phyloP scores from a whole-genome alignment of 2,888 invertebrate species.

The Lasioglossum zephyrum region DNA sequence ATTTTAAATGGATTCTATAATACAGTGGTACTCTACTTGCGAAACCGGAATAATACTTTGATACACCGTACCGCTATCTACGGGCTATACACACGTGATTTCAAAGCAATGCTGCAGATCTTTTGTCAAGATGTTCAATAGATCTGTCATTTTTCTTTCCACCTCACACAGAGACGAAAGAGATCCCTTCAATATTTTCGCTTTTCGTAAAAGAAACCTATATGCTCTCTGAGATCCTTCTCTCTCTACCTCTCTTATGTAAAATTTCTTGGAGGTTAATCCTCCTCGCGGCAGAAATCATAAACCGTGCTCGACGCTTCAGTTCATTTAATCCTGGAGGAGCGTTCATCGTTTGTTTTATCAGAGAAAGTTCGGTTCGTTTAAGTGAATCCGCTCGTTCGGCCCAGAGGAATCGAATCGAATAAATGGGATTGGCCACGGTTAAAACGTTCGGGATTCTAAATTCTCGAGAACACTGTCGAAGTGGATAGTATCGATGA shows the following conservation, averaged over 20 bases:
- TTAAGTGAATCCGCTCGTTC: conserved; percentile 14
- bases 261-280: not conserved
- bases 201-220: not conserved
- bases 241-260: not conserved
- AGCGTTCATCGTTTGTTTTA: conserved; percentile 15
- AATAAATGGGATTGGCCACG: conserved; percentile 17
- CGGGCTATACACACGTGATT: not conserved
- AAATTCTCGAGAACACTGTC: conserved; percentile 8
- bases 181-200: not conserved
- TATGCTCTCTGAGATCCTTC: not conserved
- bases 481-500: not conserved
- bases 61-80: not conserved
- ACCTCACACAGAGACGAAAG: not conserved
- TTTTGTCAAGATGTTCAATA: not conserved
- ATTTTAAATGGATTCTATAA: not conserved
- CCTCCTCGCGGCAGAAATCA: not conserved
- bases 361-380: conserved; percentile 5
- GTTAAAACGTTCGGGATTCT: conserved; percentile 2
- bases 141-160: not conserved
- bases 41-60: not conserved
- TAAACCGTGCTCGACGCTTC: not conserved
- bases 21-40: not conserved
- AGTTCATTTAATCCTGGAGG: not conserved
- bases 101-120: not conserved
- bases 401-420: not conserved